Evolutionary conservation across 1,140 invertebrate species (phyloP).

Genomic region (Trissolcus basalis): DNA sequence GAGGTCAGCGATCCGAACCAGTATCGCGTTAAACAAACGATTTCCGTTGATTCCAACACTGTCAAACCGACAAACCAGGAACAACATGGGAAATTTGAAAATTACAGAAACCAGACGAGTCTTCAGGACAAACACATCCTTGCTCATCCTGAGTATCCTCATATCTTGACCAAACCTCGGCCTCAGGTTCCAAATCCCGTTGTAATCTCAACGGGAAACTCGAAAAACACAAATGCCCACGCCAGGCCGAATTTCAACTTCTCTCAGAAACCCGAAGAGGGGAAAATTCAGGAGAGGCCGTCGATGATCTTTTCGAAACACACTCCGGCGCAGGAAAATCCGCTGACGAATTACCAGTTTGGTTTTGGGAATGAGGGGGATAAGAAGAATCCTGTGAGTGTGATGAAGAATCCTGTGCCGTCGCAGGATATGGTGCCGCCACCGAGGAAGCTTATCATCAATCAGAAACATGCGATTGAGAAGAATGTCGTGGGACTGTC

Average conservation of each 20-base stretch:
- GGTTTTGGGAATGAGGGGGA: constrained; percentile 45
- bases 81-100: constrained; percentile 3
- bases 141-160: constrained; percentile 71
- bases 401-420: constrained; percentile 57
- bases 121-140: constrained; percentile 33
- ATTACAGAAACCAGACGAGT: constrained; percentile 37
- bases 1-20: constrained; percentile 31
- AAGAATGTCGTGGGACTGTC: constrained; percentile 70
- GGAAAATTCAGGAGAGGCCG: constrained; percentile 65
- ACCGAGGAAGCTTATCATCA: constrained; percentile 54
- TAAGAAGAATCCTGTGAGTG: constrained; percentile 10
- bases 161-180: constrained; percentile 70
- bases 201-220: constrained; percentile 62
- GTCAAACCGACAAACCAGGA: constrained; percentile 16
- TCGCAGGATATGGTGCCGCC: constrained; percentile 72
- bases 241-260: constrained; percentile 62
- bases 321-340: constrained; percentile 54
- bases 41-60: constrained; percentile 24
- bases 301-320: constrained; percentile 53
- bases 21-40: constrained; percentile 49
- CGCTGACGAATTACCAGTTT: constrained; percentile 62
- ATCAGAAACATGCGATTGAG: constrained; percentile 44
- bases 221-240: constrained; percentile 54
- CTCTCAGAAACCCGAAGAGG: constrained; percentile 67
- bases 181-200: constrained; percentile 66